Percentiles rank a stretch among this genome's conserved stretches.
Conservation (phyloP, 2,113 vertebrate species). For the Apteryx mantelli region DNA sequence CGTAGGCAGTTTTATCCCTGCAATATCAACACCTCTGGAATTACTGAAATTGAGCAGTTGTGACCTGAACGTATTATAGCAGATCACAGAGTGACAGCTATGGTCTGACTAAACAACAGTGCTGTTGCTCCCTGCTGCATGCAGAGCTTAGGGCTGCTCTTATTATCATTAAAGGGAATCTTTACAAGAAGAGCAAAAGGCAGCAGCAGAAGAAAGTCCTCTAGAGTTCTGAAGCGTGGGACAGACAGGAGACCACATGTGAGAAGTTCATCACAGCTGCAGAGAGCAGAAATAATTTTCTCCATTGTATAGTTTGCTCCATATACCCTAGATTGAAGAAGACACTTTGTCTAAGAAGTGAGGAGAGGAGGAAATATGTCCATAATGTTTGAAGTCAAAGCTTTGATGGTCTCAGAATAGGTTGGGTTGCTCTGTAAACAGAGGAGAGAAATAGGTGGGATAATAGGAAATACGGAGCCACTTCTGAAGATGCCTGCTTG, state of each 20-base stretch:
- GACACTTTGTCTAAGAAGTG: background rate
- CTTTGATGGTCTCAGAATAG: background rate
- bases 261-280: background rate
- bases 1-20: background rate
- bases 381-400: background rate
- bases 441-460: background rate
- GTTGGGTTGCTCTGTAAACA: background rate
- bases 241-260: background rate
- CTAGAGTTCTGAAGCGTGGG: background rate
- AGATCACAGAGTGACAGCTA: background rate
- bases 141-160: rapidly evolving
- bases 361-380: background rate
- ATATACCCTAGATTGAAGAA: background rate
- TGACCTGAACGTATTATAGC: background rate
- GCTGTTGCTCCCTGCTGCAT: rapidly evolving
- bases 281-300: background rate
- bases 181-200: background rate
- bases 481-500: background rate
- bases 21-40: background rate
- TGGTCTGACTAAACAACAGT: rapidly evolving
- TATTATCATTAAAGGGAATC: background rate
- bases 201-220: background rate
- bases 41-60: background rate
- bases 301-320: background rate
- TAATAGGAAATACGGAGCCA: background rate